phyloP scores from a whole-genome alignment of 2,113 vertebrate genomes.

The Pelecanus crispus region DNA sequence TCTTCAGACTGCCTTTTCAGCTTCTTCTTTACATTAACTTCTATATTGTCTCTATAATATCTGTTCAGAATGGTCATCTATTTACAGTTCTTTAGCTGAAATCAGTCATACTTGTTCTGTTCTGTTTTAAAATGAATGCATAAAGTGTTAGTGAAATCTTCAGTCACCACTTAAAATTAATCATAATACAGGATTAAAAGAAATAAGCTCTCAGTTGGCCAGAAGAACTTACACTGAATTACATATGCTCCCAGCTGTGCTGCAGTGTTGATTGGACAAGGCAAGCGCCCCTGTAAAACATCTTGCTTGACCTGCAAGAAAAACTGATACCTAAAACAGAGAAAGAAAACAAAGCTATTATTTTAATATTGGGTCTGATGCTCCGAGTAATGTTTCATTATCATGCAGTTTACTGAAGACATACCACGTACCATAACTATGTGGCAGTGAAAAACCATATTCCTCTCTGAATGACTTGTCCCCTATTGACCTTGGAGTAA shows the following conservation, averaged over 20 bases:
- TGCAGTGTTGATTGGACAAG: slow-evolving; percentile 71
- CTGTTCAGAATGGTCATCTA: background rate
- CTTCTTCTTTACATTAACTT: background rate
- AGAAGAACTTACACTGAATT: slow-evolving; percentile 79
- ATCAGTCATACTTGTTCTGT: background rate
- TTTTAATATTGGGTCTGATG: background rate
- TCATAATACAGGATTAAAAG: background rate
- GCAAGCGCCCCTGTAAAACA: slow-evolving; percentile 84
- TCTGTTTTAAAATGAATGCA: background rate
- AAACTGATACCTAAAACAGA: slow-evolving; percentile 84
- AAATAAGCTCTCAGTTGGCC: background rate
- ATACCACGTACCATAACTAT: background rate
- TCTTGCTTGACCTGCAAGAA: slow-evolving; percentile 92
- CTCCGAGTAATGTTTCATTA: background rate
- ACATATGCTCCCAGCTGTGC: slow-evolving; percentile 81
- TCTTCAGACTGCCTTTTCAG: background rate
- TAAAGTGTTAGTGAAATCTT: background rate
- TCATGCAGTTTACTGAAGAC: background rate
- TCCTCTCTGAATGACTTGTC: background rate
- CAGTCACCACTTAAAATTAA: background rate
- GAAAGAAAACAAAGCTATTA: background rate
- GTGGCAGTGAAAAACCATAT: background rate
- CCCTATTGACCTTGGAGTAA: background rate
- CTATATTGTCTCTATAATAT: background rate
- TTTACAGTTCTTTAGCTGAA: background rate